phyloP scores from a whole-genome alignment of 2,888 invertebrate species.

The Drosophila planitibia region DNA sequence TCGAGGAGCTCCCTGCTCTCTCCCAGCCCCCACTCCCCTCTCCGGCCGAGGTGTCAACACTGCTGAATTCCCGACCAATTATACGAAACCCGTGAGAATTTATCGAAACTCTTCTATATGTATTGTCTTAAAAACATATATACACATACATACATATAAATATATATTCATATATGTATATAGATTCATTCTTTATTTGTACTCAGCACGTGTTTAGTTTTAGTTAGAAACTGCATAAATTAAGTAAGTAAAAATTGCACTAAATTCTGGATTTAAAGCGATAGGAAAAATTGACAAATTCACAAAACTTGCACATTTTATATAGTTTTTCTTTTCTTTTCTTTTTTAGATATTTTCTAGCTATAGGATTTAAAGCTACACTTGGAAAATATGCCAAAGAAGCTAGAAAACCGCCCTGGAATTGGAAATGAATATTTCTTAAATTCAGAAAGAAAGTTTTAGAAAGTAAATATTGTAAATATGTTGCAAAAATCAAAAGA shows the following conservation, averaged over 20 bases:
- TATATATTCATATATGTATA: conserved; percentile 30
- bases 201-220: conserved; percentile 63
- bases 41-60: conserved; percentile 62
- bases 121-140: conserved; percentile 7
- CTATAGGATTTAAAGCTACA: conserved; percentile 18
- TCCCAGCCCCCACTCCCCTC: conserved; percentile 2
- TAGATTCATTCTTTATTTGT: conserved; percentile 68
- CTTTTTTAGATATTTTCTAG: conserved; percentile 14
- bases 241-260: conserved; percentile 69
- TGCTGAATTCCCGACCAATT: conserved; percentile 75
- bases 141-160: conserved; percentile 12
- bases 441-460: background rate
- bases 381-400: background rate
- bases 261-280: conserved; percentile 68
- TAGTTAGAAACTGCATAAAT: conserved; percentile 68
- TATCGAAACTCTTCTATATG: conserved; percentile 22
- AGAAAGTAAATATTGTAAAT: background rate
- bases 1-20: conserved; percentile 31
- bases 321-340: background rate
- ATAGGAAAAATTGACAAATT: conserved; percentile 55
- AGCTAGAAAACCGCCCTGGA: background rate
- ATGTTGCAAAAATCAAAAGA: background rate
- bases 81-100: conserved; percentile 79
- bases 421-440: background rate
- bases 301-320: conserved; percentile 14